Evolutionary conservation across 2,797 vertebrate genomes (phyloP).

Genomic region (Discoglossus pictus): DNA sequence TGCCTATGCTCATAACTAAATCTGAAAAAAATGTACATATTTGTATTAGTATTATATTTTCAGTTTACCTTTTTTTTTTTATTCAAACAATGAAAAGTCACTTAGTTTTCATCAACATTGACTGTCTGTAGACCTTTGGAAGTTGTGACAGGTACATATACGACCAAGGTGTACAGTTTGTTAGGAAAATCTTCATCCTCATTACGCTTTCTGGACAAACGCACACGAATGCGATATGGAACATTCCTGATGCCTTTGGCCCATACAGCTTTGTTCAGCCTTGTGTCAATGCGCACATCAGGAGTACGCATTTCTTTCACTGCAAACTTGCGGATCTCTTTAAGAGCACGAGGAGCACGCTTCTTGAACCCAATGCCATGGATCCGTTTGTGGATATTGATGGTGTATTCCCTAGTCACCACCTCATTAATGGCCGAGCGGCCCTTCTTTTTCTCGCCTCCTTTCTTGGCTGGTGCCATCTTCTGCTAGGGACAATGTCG

Average conservation of each 20-base stretch:
- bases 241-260: conserved; percentile 97
- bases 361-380: conserved; percentile 93
- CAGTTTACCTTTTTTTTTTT: conserved; percentile 73
- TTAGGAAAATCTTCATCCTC: conserved; percentile 97
- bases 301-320: conserved; percentile 98
- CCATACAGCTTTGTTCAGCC: conserved; percentile 97
- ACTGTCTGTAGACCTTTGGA: conserved; percentile 98
- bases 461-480: conserved; percentile 96
- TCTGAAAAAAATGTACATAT: too few relatives aligned
- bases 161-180: conserved; percentile 95
- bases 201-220: conserved; percentile 94
- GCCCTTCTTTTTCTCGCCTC: conserved; percentile 93
- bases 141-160: conserved; percentile 93
- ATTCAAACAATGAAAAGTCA: conserved; percentile 50
- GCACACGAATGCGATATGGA: conserved; percentile 92
- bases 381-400: conserved; percentile 97
- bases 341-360: conserved; percentile 90
- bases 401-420: conserved; percentile 94
- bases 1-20: too few relatives aligned
- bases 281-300: conserved; percentile 94
- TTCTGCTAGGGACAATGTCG: conserved; percentile 52
- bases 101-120: conserved; percentile 96
- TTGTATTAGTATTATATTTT: too few relatives aligned
- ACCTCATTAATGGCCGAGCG: conserved; percentile 97
- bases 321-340: conserved; percentile 95